Evolutionary conservation across 2,888 invertebrate species (phyloP), one percentile per base, ranked within the genome.

Genomic region (Onchidella celtica): DNA sequence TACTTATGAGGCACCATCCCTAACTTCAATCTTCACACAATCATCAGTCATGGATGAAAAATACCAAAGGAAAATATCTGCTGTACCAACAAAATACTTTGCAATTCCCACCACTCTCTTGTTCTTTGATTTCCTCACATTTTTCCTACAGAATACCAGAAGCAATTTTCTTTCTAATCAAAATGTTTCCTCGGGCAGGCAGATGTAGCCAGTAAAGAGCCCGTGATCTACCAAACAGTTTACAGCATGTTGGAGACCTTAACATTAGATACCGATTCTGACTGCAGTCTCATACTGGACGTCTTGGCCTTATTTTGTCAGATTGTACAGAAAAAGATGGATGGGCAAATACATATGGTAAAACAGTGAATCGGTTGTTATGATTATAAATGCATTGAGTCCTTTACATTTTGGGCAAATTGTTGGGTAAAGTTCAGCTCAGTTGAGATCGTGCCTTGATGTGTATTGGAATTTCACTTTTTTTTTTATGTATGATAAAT

Each of bases 181-280:
- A n/a, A 47, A 11, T 47, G 47, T 6, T 47, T 11, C 47, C 1
- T 6, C n/a, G 6, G 55, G 29, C 61, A 73, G 73, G 73, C n/a
- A n/a, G 59, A 61, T 27, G 27, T 73, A 59, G 73, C 73, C 36
- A 73, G 61, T 27, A 57, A 34, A 73, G 73, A 73, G 38, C 21
- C 29, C 11, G 14, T 61, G 14, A 32, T 73, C n/a, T 73, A 73
- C 36, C 21, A 59, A 11, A 61, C 73, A 32, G 73, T 73, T 17
- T 73, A 36, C 27, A 17, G 38, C n/a, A 73, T 73, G 73, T 27
- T 73, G 61, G 34, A 47, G 11, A 59, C 73, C 32, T 3, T 73
- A 3, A 36, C 27, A 59, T 14, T 24, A 0, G 21, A 24, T 3
- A 73, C 36, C 27, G 61, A 73, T 17, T 73, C 4, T n/a, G n/a